Conservation (phyloP, 2,113 vertebrate species). For the Mesembrinibis cayennensis region DNA sequence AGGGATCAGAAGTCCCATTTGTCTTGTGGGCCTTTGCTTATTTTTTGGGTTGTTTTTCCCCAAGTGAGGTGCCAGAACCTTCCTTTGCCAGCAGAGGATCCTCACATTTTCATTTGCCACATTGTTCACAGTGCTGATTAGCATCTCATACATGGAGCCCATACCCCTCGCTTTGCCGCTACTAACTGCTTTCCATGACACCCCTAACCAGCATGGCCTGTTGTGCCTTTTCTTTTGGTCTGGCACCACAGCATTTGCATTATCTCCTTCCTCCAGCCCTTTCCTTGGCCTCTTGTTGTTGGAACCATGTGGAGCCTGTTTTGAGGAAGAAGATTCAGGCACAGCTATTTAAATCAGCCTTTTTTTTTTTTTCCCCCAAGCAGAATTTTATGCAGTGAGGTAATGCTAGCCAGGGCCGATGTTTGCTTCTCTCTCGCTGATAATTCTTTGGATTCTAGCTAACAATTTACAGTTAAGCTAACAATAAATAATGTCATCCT, state of each 20-base stretch:
- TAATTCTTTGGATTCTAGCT: background rate
- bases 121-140: background rate
- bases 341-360: background rate
- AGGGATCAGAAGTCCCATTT: background rate
- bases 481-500: background rate
- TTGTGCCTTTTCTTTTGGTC: background rate
- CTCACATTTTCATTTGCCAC: background rate
- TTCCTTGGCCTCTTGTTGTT: background rate
- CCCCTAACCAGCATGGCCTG: background rate
- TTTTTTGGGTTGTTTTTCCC: background rate
- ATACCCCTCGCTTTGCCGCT: background rate
- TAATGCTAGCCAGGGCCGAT: background rate
- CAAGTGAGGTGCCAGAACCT: background rate
- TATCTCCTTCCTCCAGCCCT: background rate
- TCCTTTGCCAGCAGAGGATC: background rate
- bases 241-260: background rate
- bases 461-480: background rate
- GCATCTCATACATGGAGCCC: background rate
- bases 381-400: background rate
- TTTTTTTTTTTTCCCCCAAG: background rate
- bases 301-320: background rate
- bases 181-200: background rate
- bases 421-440: background rate
- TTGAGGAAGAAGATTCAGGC: background rate
- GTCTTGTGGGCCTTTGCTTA: background rate